Percentiles rank a stretch among this genome's conserved stretches.
These are phyloP conservation scores for Pelvicachromis taeniatus DNA, from an alignment of 2,113 vertebrate genomes.

Conservation along the genomic window DNA sequence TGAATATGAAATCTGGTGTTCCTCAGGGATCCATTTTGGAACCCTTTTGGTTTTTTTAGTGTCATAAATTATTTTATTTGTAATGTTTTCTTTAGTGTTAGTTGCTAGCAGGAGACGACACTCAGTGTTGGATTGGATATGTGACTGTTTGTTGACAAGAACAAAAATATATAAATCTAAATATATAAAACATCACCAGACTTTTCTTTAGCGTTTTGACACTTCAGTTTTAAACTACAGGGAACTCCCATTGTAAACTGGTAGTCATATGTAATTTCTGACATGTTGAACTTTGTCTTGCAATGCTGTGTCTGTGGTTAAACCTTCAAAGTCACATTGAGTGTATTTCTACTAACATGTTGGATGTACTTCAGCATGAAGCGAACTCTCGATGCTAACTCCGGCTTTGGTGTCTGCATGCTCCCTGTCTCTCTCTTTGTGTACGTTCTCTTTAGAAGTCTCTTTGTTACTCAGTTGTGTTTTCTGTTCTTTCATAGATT, in stretches of 20 bases:
- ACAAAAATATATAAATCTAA: background rate
- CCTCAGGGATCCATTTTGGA: background rate
- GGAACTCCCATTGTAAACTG: background rate
- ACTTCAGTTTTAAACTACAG: background rate
- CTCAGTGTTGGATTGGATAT: background rate
- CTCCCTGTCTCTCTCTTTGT: background rate
- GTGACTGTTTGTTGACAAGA: background rate
- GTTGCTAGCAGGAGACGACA: background rate
- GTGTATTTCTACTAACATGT: conserved; percentile 11
- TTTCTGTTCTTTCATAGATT: background rate
- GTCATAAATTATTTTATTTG: background rate
- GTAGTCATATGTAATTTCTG: background rate
- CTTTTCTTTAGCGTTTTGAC: background rate
- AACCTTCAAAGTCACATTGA: background rate
- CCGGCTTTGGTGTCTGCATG: conserved; percentile 37
- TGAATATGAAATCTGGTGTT: background rate
- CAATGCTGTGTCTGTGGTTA: conserved; percentile 50
- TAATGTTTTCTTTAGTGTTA: background rate
- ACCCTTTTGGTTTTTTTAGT: background rate
- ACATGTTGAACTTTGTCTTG: conserved; percentile 5
- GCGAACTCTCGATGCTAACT: conserved; percentile 43
- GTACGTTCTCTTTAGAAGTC: background rate
- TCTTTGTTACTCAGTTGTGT: background rate
- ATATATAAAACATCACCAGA: background rate
- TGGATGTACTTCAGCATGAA: conserved; percentile 40